A percentile compares a stretch with the other conserved stretches of the same genome.
These are phyloP conservation scores for Eurytoma californica DNA, from an alignment of 2,888 invertebrate genomes.

Conservation along the genomic window DNA sequence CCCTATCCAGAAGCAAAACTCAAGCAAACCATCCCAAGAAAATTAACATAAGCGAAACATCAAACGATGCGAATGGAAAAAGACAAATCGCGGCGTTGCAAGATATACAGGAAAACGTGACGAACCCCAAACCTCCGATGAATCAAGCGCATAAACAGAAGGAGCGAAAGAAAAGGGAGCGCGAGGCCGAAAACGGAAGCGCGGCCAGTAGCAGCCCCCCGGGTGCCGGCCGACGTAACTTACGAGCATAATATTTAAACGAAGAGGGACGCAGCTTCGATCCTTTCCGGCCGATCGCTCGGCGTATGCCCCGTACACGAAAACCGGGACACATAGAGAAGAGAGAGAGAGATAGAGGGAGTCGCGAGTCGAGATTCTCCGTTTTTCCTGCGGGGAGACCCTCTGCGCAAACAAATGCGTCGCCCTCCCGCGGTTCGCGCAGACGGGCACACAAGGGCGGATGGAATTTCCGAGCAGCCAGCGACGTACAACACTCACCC, in stretches of 20 bases:
- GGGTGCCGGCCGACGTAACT: constrained; percentile 21
- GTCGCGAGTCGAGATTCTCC: constrained; percentile 18
- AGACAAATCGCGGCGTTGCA: too few relatives aligned
- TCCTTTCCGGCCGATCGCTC: constrained; percentile 63
- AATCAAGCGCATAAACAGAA: background rate
- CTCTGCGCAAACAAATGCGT: constrained; percentile 29
- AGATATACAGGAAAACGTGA: too few relatives aligned
- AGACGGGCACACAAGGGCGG: background rate
- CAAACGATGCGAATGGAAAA: too few relatives aligned
- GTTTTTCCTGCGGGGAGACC: constrained; percentile 1
- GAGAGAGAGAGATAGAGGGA: too few relatives aligned
- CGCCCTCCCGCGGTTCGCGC: constrained; percentile 25
- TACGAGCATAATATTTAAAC: constrained; percentile 39
- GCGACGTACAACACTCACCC: background rate
- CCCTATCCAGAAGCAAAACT: too few relatives aligned
- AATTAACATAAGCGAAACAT: too few relatives aligned
- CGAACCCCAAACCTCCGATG: background rate
- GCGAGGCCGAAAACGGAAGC: constrained; percentile 5
- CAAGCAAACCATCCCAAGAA: too few relatives aligned
- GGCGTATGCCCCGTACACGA: constrained; percentile 52
- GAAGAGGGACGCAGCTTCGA: constrained; percentile 14
- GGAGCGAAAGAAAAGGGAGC: background rate
- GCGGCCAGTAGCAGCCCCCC: background rate
- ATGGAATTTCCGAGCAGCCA: background rate
- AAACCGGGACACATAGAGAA: too few relatives aligned